Evolutionary conservation across 2,888 invertebrate species (phyloP).

Genomic region (Acholoe squamosa): DNA sequence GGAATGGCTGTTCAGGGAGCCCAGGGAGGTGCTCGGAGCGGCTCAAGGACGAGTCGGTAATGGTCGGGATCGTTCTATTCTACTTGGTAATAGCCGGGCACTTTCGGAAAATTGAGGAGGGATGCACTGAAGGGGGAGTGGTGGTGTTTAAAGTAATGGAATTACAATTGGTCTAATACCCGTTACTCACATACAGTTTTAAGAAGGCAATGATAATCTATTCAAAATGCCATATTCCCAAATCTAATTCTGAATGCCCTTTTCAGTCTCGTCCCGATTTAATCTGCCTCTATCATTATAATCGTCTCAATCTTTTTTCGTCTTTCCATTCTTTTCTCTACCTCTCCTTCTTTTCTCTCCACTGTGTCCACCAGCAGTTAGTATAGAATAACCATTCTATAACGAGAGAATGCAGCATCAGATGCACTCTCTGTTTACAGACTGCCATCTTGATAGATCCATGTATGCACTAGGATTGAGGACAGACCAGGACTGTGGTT

Average conservation of each 20-base stretch:
- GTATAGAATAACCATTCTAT: no score
- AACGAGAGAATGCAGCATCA: no score
- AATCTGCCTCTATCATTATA: not conserved
- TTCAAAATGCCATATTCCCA: no score
- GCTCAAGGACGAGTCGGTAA: not conserved
- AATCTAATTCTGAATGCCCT: no score
- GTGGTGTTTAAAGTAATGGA: not conserved
- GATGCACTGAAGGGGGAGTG: not conserved
- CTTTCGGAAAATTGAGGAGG: not conserved
- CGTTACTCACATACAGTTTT: no score
- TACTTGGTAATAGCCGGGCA: not conserved
- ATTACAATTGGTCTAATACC: no score
- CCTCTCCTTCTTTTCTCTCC: not conserved
- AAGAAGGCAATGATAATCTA: no score
- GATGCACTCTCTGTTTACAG: no score
- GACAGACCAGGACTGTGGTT: no score
- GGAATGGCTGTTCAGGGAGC: constrained; percentile 30
- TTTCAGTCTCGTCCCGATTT: not conserved
- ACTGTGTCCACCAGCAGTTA: no score
- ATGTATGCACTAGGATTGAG: no score
- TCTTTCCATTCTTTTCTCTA: not conserved
- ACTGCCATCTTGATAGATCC: no score
- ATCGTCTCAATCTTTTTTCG: not conserved
- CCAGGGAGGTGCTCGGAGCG: not conserved
- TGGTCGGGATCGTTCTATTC: not conserved